These are phyloP conservation scores for Antheraea yamamai DNA, from an alignment of 2,888 invertebrate species.

Conservation along the genomic window DNA sequence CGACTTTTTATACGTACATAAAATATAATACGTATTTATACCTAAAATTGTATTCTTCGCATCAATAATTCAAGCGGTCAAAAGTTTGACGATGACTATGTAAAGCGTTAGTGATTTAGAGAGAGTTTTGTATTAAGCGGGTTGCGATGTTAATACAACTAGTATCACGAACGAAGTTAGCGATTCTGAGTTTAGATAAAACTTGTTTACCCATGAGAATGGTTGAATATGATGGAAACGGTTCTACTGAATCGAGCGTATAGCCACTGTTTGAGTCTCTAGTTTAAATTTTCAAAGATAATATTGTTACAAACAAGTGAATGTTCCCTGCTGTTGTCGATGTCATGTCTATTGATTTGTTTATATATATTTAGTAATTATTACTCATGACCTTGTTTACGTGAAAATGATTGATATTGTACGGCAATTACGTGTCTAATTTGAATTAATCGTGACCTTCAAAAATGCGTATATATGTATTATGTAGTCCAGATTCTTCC, in stretches of 20 bases:
- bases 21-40: too few relatives aligned
- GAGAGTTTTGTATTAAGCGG: constrained; percentile 3
- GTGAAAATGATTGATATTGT: background rate
- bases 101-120: background rate
- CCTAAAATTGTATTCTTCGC: too few relatives aligned
- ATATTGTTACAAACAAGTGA: constrained; percentile 11
- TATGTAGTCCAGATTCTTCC: too few relatives aligned
- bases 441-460: too few relatives aligned
- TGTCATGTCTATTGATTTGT: background rate
- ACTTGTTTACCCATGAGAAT: constrained; percentile 32
- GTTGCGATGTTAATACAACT: background rate
- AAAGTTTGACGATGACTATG: background rate
- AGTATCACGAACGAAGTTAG: constrained; percentile 29
- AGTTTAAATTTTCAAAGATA: constrained; percentile 18
- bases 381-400: background rate
- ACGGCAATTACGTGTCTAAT: too few relatives aligned
- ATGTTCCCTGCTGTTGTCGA: background rate
- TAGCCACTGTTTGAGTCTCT: constrained; percentile 10
- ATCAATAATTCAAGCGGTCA: too few relatives aligned
- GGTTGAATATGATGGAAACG: constrained; percentile 18
- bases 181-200: constrained; percentile 30
- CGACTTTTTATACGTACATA: too few relatives aligned
- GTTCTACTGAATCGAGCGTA: constrained; percentile 15
- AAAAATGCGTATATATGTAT: too few relatives aligned
- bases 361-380: background rate